Evolutionary conservation across 2,888 invertebrate genomes (phyloP).

Genomic region (Elegia similella): DNA sequence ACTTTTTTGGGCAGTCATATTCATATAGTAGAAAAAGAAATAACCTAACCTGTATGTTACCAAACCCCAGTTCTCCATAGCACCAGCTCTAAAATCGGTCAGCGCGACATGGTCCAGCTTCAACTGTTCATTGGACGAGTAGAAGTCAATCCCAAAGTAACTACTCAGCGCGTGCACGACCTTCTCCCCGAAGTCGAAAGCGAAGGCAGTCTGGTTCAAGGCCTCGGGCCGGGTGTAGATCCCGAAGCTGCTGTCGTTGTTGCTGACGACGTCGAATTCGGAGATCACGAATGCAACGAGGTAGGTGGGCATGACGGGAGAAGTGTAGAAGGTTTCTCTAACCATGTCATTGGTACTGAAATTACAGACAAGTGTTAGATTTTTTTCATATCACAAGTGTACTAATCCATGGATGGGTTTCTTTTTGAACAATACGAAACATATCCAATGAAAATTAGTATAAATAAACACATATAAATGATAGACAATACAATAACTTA

Average conservation of each 20-base stretch:
- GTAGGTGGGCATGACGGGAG: conserved; percentile 90
- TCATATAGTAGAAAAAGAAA: background rate
- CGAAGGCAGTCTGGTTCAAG: conserved; percentile 84
- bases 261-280: conserved; percentile 78
- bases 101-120: conserved; percentile 94
- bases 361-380: conserved; percentile 16
- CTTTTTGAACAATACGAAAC: too few relatives aligned
- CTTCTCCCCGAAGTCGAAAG: conserved; percentile 81
- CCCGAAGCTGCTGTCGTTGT: conserved; percentile 62
- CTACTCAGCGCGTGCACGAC: conserved; percentile 74
- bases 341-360: conserved; percentile 82
- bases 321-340: conserved; percentile 80
- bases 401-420: too few relatives aligned
- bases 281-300: conserved; percentile 92
- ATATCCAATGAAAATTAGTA: too few relatives aligned
- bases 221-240: conserved; percentile 87
- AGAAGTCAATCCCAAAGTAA: conserved; percentile 82
- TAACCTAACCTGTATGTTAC: conserved; percentile 86
- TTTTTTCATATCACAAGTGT: too few relatives aligned
- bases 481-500: too few relatives aligned
- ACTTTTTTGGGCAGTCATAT: background rate
- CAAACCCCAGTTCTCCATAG: conserved; percentile 97
- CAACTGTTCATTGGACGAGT: conserved; percentile 76
- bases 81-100: conserved; percentile 91
- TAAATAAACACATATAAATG: too few relatives aligned